Evolutionary conservation across 2,797 vertebrate genomes (phyloP), one percentile per base, ranked within the genome.

Genomic region (Anguilla obscura): DNA sequence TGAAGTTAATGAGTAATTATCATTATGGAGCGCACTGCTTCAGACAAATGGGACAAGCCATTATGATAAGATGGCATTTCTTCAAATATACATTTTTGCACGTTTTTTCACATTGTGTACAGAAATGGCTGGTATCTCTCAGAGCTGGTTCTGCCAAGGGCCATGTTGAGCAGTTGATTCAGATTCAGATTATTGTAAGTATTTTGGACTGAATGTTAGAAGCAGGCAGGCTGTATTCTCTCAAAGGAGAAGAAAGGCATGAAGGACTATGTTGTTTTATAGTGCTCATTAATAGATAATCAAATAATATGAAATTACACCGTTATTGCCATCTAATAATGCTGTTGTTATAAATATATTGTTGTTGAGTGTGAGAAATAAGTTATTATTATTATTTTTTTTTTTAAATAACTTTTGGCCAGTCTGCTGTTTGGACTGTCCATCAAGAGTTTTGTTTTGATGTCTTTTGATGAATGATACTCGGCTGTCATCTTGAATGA

Each of bases 1-100:
- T 84, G 14, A 79, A 30, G 50, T 71, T 88, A 88, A 88, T 58
- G 66, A 88, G 83, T 69, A 66, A 58, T 85, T 52, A 85, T 88
- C 83, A 76, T 69, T 52, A 30, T 27, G 56, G 87, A 69, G 48
- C 56, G 14, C n/a, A 83, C 10, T 40, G 83, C 5, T 56, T 56
- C 30, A 16, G 48, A 69, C 83, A 76, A 84, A 30, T 33, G 86
- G 58, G 58, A 16, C 80, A 85, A 84, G 85, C 45, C n/a, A 60
- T 82, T 82, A 82, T n/a, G 21, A 21, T 66, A 50, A 79, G 27
- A 50, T 50, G 83, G 80, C 7, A 45, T 83, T 87, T 48, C 60
- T 83, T 82, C 52, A 48, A 58, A 87, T 66, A 30, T 54, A 66
- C 63, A 87, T 85, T 87, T 60, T 56, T 84, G 69, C 48, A 71